Evolutionary conservation across 2,888 invertebrate genomes (phyloP), one percentile per base, ranked within the genome.

Genomic region (Lobophora halterata): DNA sequence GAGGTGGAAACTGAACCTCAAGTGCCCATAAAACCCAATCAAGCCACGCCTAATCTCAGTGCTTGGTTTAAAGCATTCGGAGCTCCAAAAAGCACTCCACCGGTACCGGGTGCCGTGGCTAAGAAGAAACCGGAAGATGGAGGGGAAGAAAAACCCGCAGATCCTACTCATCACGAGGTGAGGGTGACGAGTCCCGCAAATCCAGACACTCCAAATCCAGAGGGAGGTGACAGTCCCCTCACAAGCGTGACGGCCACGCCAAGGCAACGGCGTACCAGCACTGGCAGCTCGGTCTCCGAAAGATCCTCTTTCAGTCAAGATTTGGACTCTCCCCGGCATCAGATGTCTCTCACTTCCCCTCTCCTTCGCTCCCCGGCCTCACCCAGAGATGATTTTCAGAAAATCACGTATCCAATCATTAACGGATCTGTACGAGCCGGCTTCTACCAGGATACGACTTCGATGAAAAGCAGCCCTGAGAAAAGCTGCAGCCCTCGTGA

Each of bases 51-150:
- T 1, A 95, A 96, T 79, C 86, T 95, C 36, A 96, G 95, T 67
- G 96, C 95, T 13, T 97, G 96, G 96, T 95, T 96, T 48, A 96
- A 95, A 77, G 96, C 96, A 0, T 96, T 97, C 68, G 96, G 96
- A 5, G 93, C 94, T 0, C 96, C 96, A 0, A 95, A 95, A 77
- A 89, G 88, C 44, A 85, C 90, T 1, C 60, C 77, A 5, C 26
- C 94, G 1, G 81, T 88, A 43, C 69, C 88, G 5, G 55, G 74
- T 3, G 56, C 19, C 12, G 19, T 69, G 1, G 13, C 38, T 8
- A 89, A 89, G 26, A 93, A 93, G 67, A 94, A 92, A 68, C 65
- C 79, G 1, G 91, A 91, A 6, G 88, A 89, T 11, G 65, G 75
- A 11, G 87, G 89, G 1, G 83, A 83, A 5, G 89, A 89, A 54